A percentile compares a stretch with the other conserved stretches of the same genome.
phyloP scores from a whole-genome alignment of 2,113 vertebrate species.

The Oncorhynchus masou region DNA sequence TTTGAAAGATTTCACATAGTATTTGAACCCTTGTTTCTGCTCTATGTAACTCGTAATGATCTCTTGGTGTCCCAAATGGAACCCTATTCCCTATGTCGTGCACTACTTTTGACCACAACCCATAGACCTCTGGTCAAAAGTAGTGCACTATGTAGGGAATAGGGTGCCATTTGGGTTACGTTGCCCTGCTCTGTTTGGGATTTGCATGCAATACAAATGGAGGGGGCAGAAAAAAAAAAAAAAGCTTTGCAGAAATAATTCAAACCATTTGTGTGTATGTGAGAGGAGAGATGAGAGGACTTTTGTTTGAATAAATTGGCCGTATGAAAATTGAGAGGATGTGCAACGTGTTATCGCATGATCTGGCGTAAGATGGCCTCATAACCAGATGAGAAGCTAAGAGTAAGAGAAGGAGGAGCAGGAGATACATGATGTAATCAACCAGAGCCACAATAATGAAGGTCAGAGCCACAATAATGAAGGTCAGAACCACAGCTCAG shows the following conservation, averaged over 20 bases:
- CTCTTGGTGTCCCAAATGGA: slow-evolving; percentile 47
- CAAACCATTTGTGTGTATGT: slow-evolving; percentile 64
- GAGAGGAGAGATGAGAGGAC: slow-evolving; percentile 37
- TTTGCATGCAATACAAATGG: no score
- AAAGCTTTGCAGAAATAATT: slow-evolving; percentile 47
- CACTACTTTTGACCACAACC: no score
- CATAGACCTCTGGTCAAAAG: no score
- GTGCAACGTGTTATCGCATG: slow-evolving; percentile 47
- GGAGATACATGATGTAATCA: slow-evolving; percentile 39
- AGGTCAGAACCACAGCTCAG: slow-evolving; percentile 38
- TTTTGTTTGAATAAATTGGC: slow-evolving; percentile 58
- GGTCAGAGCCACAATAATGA: slow-evolving; percentile 50
- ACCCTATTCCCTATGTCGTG: no score
- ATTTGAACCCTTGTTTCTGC: slow-evolving; percentile 40
- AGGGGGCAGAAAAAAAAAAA: no score
- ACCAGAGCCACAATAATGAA: slow-evolving; percentile 41
- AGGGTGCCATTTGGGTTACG: no score
- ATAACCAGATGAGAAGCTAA: slow-evolving; percentile 43
- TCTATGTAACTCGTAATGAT: slow-evolving; percentile 70
- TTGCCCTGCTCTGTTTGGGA: no score
- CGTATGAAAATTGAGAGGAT: slow-evolving; percentile 40
- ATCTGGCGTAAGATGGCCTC: slow-evolving; percentile 51
- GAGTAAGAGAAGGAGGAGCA: slow-evolving; percentile 1
- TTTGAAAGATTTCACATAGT: no score
- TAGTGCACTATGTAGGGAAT: no score